A percentile compares a stretch with the other conserved stretches of the same genome.
phyloP scores from a whole-genome alignment of 2,888 invertebrate species.

The Conistra vaccinii region DNA sequence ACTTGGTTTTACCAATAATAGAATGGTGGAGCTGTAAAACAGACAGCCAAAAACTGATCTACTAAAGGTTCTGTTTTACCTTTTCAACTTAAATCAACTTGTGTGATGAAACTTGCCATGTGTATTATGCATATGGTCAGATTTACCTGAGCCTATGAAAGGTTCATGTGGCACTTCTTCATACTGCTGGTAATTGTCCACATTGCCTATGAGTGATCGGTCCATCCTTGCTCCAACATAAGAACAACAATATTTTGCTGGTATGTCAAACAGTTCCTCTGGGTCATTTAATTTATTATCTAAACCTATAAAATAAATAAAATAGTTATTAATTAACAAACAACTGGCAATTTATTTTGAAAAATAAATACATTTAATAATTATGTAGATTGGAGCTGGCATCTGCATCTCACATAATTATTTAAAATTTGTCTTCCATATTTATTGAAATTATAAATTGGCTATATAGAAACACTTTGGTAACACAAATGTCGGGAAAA shows the following conservation, averaged over 20 bases:
- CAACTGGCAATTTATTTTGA: neutral
- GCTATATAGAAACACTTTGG: neutral
- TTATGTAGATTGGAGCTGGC: neutral
- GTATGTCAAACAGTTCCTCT: conserved; percentile 96
- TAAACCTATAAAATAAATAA: conserved; percentile 84
- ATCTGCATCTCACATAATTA: neutral
- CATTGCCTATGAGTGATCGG: conserved; percentile 89
- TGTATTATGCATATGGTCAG: neutral
- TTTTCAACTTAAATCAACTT: neutral
- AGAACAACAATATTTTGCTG: conserved; percentile 91
- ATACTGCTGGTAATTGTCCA: conserved; percentile 86
- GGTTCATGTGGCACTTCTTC: conserved; percentile 87
- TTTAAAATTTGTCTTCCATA: neutral
- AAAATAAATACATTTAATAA: neutral
- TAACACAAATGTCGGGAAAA: neutral
- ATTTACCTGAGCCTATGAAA: conserved; percentile 85
- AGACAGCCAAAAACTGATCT: neutral
- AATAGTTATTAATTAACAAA: neutral
- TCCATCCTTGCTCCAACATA: conserved; percentile 91
- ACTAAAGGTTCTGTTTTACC: neutral
- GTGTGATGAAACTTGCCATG: neutral
- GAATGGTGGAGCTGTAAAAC: neutral
- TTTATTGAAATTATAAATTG: neutral
- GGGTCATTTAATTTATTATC: conserved; percentile 93
- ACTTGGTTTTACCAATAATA: neutral